phyloP scores from a whole-genome alignment of 2,113 vertebrate species.

The Ginglymostoma cirratum region DNA sequence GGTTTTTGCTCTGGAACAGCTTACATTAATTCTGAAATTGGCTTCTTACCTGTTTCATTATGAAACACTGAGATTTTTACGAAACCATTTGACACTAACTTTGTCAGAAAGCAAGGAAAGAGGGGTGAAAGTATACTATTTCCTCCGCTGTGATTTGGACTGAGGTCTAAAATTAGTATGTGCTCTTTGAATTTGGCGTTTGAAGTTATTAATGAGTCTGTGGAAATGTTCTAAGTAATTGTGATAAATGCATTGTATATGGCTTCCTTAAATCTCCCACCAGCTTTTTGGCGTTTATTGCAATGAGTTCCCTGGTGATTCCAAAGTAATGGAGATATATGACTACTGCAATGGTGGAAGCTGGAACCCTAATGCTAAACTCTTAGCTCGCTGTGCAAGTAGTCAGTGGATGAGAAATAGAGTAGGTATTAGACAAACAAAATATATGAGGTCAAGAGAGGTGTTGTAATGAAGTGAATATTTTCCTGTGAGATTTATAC shows the following conservation, averaged over 20 bases:
- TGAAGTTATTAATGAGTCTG: conserved; percentile 15
- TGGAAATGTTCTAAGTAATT: conserved; percentile 9
- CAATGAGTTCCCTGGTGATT: background rate
- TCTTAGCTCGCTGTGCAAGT: background rate
- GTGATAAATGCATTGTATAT: background rate
- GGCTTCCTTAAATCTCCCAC: background rate
- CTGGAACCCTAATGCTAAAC: background rate
- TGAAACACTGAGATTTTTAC: background rate
- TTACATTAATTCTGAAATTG: background rate
- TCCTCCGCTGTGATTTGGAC: background rate
- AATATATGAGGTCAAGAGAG: background rate
- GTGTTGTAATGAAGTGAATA: background rate
- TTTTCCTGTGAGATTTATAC: background rate
- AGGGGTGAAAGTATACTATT: background rate
- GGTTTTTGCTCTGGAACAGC: background rate
- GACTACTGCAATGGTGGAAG: background rate
- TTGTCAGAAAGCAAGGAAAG: background rate
- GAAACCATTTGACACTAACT: background rate
- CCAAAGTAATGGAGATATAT: background rate
- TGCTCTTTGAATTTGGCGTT: background rate
- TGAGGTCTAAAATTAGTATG: conserved; percentile 8
- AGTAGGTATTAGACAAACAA: background rate
- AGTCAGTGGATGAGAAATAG: background rate
- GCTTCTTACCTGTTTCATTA: background rate
- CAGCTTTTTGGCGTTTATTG: background rate